Evolutionary conservation across 1,140 invertebrate genomes (phyloP).

Genomic region (Chelonus insularis): DNA sequence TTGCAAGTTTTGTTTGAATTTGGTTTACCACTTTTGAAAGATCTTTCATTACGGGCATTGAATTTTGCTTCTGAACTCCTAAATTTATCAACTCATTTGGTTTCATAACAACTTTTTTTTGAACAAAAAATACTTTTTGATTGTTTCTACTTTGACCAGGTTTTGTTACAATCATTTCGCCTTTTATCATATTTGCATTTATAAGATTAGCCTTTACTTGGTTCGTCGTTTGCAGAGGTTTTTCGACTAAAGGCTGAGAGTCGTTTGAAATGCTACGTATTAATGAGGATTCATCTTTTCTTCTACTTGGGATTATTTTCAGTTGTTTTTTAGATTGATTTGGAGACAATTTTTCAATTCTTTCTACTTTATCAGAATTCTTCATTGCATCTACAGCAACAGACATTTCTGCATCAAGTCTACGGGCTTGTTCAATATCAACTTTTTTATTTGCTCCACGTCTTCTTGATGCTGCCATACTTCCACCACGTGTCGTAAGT

Average conservation of each 20-base stretch:
- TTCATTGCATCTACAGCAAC: slow-evolving; percentile 58
- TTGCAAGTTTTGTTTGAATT: slow-evolving; percentile 36
- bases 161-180: slow-evolving; percentile 56
- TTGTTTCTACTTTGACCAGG: slow-evolving; percentile 48
- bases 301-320: slow-evolving; percentile 41
- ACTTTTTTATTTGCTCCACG: slow-evolving; percentile 50
- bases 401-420: slow-evolving; percentile 58
- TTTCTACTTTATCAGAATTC: slow-evolving; percentile 50
- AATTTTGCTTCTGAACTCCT: slow-evolving; percentile 39
- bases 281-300: slow-evolving; percentile 45
- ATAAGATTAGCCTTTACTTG: slow-evolving; percentile 56
- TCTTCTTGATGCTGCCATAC: slow-evolving; percentile 41
- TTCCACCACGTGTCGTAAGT: slow-evolving; percentile 54
- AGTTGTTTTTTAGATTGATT: slow-evolving; percentile 41
- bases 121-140: slow-evolving; percentile 50
- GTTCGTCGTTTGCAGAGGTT: slow-evolving; percentile 52
- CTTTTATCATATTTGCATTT: slow-evolving; percentile 56
- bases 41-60: slow-evolving; percentile 41
- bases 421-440: slow-evolving; percentile 53
- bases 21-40: slow-evolving; percentile 38
- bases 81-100: slow-evolving; percentile 45
- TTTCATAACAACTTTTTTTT: slow-evolving; percentile 51
- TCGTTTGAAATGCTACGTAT: background rate
- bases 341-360: slow-evolving; percentile 30
- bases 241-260: slow-evolving; percentile 30